Conservation (phyloP, 2,113 vertebrate genomes). For the Hemiprocne comata region DNA sequence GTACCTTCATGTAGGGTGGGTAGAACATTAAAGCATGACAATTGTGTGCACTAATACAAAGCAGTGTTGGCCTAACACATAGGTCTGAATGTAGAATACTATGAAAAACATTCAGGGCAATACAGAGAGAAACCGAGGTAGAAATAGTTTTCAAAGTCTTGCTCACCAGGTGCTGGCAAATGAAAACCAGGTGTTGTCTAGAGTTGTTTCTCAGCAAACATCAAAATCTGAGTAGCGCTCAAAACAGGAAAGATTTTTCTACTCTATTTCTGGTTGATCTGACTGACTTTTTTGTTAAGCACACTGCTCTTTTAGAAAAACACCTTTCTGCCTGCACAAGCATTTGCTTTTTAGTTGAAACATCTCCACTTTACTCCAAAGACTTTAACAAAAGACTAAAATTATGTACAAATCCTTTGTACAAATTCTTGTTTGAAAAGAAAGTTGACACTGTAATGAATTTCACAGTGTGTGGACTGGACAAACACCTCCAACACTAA, state of each 20-base stretch:
- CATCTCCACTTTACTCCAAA: not conserved
- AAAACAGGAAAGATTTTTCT: conserved; percentile 1
- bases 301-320: not conserved
- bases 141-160: not conserved
- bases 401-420: not conserved
- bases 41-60: not conserved
- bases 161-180: conserved; percentile 41
- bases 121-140: not conserved
- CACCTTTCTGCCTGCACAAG: not conserved
- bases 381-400: not conserved
- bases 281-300: not conserved
- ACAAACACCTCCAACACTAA: not conserved
- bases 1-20: not conserved
- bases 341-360: not conserved
- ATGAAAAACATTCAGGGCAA: not conserved
- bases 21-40: not conserved
- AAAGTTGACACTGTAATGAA: not conserved
- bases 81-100: not conserved
- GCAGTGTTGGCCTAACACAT: not conserved
- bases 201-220: not conserved
- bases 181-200: conserved; percentile 26
- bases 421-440: not conserved
- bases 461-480: not conserved
- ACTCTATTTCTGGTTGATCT: not conserved
- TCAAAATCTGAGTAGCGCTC: conserved; percentile 1